Percentiles rank a stretch among this genome's conserved stretches.
Evolutionary conservation across 1,140 invertebrate species (phyloP).

Genomic region (Spodoptera frugiperda): DNA sequence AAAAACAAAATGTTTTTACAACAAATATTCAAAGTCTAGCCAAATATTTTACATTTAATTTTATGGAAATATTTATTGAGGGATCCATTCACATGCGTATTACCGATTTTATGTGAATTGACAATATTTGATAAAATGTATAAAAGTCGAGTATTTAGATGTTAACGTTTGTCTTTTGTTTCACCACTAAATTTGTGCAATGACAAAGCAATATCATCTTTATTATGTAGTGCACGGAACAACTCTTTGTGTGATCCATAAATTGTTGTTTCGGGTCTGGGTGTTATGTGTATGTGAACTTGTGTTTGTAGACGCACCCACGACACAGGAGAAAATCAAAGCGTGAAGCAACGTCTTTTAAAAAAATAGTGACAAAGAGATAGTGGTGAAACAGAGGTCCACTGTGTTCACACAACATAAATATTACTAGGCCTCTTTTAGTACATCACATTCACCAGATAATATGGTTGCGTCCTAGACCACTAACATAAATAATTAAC

Average conservation of each 20-base stretch:
- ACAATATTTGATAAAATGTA: constrained; percentile 38
- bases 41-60: constrained; percentile 2
- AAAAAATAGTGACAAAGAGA: neutral
- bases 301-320: too few species aligned
- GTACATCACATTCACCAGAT: neutral
- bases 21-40: constrained; percentile 3
- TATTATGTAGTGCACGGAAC: neutral
- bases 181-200: neutral
- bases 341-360: too few species aligned
- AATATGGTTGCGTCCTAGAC: constrained; percentile 25
- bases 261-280: too few species aligned
- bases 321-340: too few species aligned
- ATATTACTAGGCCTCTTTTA: neutral
- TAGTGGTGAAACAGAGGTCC: constrained; percentile 1
- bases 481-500: constrained; percentile 13
- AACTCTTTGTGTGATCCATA: too few species aligned
- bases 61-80: neutral
- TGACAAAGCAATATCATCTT: neutral
- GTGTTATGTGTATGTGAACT: too few species aligned
- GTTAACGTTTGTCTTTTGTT: constrained; percentile 3
- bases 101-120: constrained; percentile 36
- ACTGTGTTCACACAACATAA: neutral
- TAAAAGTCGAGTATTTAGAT: constrained; percentile 6
- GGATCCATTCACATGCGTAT: neutral
- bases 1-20: neutral